phyloP scores from a whole-genome alignment of 2,797 vertebrate genomes.

The Masticophis lateralis region DNA sequence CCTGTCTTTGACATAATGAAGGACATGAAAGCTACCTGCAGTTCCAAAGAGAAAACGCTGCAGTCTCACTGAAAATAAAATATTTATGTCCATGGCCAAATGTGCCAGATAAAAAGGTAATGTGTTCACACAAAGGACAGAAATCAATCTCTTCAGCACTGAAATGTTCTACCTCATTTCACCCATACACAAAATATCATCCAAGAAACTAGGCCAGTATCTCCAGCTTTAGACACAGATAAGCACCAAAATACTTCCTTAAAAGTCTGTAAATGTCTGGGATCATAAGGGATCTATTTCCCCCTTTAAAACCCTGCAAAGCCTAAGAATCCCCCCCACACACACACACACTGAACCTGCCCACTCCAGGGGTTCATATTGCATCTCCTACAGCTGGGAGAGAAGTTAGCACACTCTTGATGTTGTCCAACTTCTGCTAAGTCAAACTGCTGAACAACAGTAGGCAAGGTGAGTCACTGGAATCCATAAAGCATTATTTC shows the following conservation, averaged over 20 bases:
- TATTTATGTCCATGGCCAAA: background rate
- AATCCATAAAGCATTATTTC: background rate
- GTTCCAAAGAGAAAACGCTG: background rate
- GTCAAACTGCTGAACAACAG: background rate
- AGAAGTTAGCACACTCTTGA: background rate
- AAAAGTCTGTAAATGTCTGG: background rate
- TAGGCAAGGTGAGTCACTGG: background rate
- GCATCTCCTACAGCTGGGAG: background rate
- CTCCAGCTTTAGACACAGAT: background rate
- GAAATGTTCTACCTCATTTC: background rate
- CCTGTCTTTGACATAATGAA: background rate
- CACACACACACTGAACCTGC: background rate
- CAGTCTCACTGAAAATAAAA: constrained; percentile 4
- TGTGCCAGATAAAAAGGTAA: background rate
- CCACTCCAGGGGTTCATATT: background rate
- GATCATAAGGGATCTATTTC: background rate
- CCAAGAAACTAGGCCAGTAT: background rate
- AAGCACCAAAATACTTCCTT: background rate
- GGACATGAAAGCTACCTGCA: background rate
- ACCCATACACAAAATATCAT: background rate
- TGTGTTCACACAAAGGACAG: background rate
- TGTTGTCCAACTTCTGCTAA: background rate
- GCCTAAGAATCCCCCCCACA: background rate
- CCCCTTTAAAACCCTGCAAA: background rate
- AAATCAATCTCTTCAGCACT: background rate